A percentile compares a stretch with the other conserved stretches of the same genome.
Evolutionary conservation across 2,888 invertebrate species (phyloP).

Genomic region (Luffia ferchaultella): DNA sequence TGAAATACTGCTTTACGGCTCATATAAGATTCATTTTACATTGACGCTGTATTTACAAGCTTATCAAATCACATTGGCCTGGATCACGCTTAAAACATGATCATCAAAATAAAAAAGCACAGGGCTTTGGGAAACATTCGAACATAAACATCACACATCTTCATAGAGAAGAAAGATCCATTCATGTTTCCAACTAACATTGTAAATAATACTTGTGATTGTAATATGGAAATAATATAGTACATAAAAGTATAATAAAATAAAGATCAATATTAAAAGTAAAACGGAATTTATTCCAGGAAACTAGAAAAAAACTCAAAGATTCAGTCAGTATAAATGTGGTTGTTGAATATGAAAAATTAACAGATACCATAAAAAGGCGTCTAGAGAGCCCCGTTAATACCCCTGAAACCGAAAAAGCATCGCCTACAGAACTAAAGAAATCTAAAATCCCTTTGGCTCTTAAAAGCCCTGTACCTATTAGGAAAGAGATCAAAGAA

Average conservation of each 20-base stretch:
- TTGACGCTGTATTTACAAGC: constrained; percentile 20
- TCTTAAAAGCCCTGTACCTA: constrained; percentile 43
- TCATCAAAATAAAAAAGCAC: constrained; percentile 16
- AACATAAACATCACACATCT: neutral
- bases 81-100: constrained; percentile 30
- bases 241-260: constrained; percentile 16
- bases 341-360: constrained; percentile 61
- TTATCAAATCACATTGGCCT: constrained; percentile 22
- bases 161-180: neutral
- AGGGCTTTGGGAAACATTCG: neutral
- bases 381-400: constrained; percentile 54
- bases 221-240: constrained; percentile 22
- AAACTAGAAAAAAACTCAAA: constrained; percentile 20
- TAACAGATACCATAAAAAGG: constrained; percentile 72
- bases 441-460: constrained; percentile 53
- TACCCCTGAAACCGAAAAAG: constrained; percentile 41
- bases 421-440: constrained; percentile 40
- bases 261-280: constrained; percentile 15
- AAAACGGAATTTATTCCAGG: constrained; percentile 41
- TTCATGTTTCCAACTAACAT: constrained; percentile 4
- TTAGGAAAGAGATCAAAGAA: constrained; percentile 37
- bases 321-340: constrained; percentile 8
- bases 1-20: constrained; percentile 27
- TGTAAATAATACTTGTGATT: constrained; percentile 18
- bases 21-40: constrained; percentile 20